A percentile compares a stretch with the other conserved stretches of the same genome.
phyloP scores from a whole-genome alignment of 2,113 vertebrate genomes.

The Cebidichthys violaceus region DNA sequence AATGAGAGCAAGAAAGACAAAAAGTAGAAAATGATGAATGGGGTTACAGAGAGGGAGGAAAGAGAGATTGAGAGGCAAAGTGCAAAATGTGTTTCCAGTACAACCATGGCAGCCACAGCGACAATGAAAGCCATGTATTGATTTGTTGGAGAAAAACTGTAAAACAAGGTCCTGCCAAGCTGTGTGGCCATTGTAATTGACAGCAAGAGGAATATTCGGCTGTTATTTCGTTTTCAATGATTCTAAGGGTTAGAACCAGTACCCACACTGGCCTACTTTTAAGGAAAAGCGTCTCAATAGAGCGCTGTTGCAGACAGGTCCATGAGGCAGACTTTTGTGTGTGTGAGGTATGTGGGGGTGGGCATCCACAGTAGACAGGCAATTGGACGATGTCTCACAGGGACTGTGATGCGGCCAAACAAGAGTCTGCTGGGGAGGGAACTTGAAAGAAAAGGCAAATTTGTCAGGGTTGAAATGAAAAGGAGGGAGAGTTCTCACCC shows the following conservation, averaged over 20 bases:
- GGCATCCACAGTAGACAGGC: constrained; percentile 43
- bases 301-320: constrained; percentile 53
- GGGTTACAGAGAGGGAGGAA: constrained; percentile 17
- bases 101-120: constrained; percentile 44
- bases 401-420: constrained; percentile 69
- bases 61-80: constrained; percentile 26
- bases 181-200: constrained; percentile 76
- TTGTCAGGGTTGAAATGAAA: constrained; percentile 67
- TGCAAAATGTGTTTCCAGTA: constrained; percentile 69
- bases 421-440: constrained; percentile 44
- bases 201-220: constrained; percentile 62
- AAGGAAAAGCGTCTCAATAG: constrained; percentile 62
- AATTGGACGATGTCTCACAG: constrained; percentile 63
- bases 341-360: constrained; percentile 21
- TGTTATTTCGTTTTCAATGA: constrained; percentile 67
- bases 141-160: constrained; percentile 75
- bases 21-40: constrained; percentile 36
- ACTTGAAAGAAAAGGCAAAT: constrained; percentile 64
- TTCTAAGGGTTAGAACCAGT: constrained; percentile 69
- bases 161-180: constrained; percentile 76
- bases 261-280: constrained; percentile 49
- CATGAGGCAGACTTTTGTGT: constrained; percentile 18
- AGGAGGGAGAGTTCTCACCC: constrained; percentile 44
- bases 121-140: constrained; percentile 72
- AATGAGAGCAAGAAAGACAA: constrained; percentile 46